These are phyloP conservation scores for Centropristis striata DNA, from an alignment of 2,113 vertebrate genomes.

Conservation along the genomic window DNA sequence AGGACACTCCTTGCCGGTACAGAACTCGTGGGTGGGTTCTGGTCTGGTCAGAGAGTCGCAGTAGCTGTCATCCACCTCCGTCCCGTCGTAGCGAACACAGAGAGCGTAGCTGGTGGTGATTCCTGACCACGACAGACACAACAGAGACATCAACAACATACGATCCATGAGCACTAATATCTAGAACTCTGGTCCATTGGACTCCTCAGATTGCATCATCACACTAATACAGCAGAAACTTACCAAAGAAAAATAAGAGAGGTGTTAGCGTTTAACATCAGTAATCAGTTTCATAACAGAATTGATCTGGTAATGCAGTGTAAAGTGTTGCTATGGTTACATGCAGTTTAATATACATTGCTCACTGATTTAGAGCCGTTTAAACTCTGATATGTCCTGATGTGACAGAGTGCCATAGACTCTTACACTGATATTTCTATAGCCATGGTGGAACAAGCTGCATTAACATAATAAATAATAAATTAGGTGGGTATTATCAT, in stretches of 20 bases:
- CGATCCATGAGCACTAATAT: too few species aligned
- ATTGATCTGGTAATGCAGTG: neutral
- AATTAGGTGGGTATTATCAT: neutral
- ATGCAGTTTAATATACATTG: neutral
- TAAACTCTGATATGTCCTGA: neutral
- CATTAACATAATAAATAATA: neutral
- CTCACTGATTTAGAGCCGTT: neutral
- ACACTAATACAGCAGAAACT: too few species aligned
- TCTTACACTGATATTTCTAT: neutral
- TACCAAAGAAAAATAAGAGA: too few species aligned
- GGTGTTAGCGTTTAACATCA: too few species aligned
- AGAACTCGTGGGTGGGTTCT: constrained; percentile 91
- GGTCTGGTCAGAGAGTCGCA: constrained; percentile 90
- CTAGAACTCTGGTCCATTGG: too few species aligned
- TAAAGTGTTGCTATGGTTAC: neutral
- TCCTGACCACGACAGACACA: constrained; percentile 74
- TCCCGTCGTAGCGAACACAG: constrained; percentile 89
- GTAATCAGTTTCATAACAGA: neutral
- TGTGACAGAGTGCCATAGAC: neutral
- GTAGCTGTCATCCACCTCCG: constrained; percentile 89
- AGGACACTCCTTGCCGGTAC: constrained; percentile 90
- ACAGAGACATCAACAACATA: neutral
- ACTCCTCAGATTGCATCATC: too few species aligned
- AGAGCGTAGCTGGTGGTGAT: constrained; percentile 88
- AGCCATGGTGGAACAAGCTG: neutral